Percentiles rank a stretch among this genome's conserved stretches.
Conservation (phyloP, 2,888 invertebrate genomes). For the Plagodis dolabraria region DNA sequence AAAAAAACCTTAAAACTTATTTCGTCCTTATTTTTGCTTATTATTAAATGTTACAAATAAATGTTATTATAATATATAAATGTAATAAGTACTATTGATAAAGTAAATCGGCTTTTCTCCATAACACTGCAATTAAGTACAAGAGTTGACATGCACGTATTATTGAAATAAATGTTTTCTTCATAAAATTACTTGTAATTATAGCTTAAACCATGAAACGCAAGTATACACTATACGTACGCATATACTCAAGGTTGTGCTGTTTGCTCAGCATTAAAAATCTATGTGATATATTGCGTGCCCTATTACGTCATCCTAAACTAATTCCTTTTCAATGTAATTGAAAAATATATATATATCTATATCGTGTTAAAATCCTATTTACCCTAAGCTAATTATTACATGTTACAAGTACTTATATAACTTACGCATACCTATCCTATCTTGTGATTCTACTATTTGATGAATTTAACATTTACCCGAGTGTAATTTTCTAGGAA, state of each 20-base stretch:
- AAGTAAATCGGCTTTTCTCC: constrained; percentile 1
- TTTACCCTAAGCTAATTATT: not conserved
- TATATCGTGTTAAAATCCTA: no score
- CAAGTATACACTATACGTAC: not conserved
- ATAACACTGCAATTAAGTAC: not conserved
- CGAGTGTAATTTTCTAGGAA: not conserved
- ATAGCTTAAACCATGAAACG: no score
- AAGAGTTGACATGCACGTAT: no score
- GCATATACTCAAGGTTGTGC: not conserved
- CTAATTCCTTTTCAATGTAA: not conserved
- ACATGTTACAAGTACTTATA: not conserved
- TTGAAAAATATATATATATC: not conserved
- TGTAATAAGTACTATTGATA: no score
- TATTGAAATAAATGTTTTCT: no score
- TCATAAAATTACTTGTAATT: no score
- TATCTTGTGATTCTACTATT: not conserved
- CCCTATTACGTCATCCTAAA: not conserved
- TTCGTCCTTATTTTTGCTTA: no score
- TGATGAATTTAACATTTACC: not conserved
- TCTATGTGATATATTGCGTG: not conserved
- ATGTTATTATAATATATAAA: not conserved
- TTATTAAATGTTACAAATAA: not conserved
- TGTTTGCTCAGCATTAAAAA: not conserved
- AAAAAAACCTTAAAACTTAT: no score
- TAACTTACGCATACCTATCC: not conserved